Percentiles rank a stretch among this genome's conserved stretches.
Evolutionary conservation across 2,888 invertebrate genomes (phyloP).

Genomic region (Cryptocephalus moraei): DNA sequence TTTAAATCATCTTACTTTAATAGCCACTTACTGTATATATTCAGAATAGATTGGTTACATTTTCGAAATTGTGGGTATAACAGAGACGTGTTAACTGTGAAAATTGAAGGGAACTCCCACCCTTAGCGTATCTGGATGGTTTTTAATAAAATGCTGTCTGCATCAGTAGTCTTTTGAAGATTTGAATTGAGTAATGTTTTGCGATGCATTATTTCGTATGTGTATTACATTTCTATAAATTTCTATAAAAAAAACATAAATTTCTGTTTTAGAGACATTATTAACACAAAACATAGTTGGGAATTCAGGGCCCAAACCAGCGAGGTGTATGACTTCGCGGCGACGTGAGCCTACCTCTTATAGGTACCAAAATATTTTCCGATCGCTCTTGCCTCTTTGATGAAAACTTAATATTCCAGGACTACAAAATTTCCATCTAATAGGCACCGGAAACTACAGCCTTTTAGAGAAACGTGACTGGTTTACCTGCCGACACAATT

Average conservation of each 20-base stretch:
- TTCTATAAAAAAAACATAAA: too few relatives aligned
- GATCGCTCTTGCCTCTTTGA: not conserved
- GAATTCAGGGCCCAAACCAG: conserved; percentile 59
- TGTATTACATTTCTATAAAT: conserved; percentile 1
- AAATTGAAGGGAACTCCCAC: too few relatives aligned
- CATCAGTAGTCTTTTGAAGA: too few relatives aligned
- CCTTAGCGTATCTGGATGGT: too few relatives aligned
- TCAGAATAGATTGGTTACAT: too few relatives aligned
- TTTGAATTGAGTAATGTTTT: too few relatives aligned
- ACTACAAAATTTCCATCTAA: conserved; percentile 94
- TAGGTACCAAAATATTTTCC: conserved; percentile 47
- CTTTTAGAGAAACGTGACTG: conserved; percentile 96
- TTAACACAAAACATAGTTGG: conserved; percentile 83
- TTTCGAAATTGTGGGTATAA: too few relatives aligned
- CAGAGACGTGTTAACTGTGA: too few relatives aligned
- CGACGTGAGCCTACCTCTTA: conserved; percentile 66
- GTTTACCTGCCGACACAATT: conserved; percentile 26
- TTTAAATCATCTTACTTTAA: too few relatives aligned
- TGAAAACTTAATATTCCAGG: conserved; percentile 43
- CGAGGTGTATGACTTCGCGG: conserved; percentile 88
- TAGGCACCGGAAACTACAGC: conserved; percentile 94
- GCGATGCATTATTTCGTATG: too few relatives aligned
- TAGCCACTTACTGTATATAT: too few relatives aligned
- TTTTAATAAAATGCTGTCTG: too few relatives aligned
- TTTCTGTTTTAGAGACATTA: conserved; percentile 72